Percentiles rank a stretch among this genome's conserved stretches.
These are phyloP conservation scores for Arbacia lixula DNA, from an alignment of 53 echinoderm and acorn worm genomes.

Conservation along the genomic window DNA sequence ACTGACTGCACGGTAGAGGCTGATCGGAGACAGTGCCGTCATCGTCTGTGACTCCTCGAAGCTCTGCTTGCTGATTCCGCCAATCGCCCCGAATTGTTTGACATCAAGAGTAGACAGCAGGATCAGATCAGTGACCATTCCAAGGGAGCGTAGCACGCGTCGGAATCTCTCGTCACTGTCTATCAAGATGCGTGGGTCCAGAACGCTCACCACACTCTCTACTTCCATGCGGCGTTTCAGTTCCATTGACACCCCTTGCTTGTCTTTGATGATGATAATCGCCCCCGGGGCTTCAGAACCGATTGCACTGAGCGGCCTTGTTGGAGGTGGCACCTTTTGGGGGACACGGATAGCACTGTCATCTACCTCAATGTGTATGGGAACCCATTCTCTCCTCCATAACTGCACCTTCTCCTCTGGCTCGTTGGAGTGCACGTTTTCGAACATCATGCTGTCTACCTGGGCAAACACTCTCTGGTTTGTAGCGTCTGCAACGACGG, in stretches of 20 bases:
- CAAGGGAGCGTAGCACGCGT: slow-evolving; percentile 86
- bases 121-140: slow-evolving; percentile 90
- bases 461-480: slow-evolving; percentile 94
- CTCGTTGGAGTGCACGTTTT: slow-evolving; percentile 91
- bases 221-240: slow-evolving; percentile 90
- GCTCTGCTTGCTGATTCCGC: slow-evolving; percentile 78
- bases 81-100: slow-evolving; percentile 70
- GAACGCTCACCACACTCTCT: slow-evolving; percentile 94
- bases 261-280: slow-evolving; percentile 94
- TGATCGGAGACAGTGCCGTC: slow-evolving; percentile 83
- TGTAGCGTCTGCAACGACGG: slow-evolving; percentile 89
- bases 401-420: slow-evolving; percentile 90
- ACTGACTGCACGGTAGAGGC: slow-evolving; percentile 83
- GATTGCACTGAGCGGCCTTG: slow-evolving; percentile 85
- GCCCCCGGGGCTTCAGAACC: slow-evolving; percentile 93
- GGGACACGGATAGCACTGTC: slow-evolving; percentile 69
- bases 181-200: slow-evolving; percentile 88
- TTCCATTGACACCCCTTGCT: slow-evolving; percentile 83
- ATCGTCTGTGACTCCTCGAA: slow-evolving; percentile 86
- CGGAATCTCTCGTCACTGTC: slow-evolving; percentile 91
- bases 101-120: slow-evolving; percentile 89
- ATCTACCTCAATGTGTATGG: slow-evolving; percentile 70
- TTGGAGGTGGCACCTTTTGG: slow-evolving; percentile 60
- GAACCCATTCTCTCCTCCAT: slow-evolving; percentile 91
- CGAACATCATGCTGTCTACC: slow-evolving; percentile 82